Conservation (phyloP, 2,888 invertebrate genomes). For the Standfussiana lucernea region DNA sequence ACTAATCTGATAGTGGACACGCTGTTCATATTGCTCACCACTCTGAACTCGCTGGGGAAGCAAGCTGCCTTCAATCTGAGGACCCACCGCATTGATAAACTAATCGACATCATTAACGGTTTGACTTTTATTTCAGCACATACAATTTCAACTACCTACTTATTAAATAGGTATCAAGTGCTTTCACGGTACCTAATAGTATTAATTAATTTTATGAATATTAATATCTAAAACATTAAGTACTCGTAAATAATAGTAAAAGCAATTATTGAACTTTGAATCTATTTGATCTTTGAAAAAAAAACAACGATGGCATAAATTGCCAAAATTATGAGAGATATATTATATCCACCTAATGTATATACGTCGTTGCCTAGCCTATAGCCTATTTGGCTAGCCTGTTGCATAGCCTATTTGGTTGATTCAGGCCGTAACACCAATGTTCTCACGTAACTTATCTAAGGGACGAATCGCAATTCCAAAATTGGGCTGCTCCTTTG, state of each 20-base stretch:
- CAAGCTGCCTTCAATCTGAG: conserved; percentile 80
- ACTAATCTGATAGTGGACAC: conserved; percentile 80
- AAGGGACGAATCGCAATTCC: background rate
- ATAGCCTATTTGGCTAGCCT: too few species aligned
- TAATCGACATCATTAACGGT: conserved; percentile 80
- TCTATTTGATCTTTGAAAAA: background rate
- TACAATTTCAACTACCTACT: background rate
- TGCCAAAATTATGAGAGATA: background rate
- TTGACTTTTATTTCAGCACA: background rate
- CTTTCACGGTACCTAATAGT: background rate
- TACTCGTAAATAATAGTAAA: background rate
- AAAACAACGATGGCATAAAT: background rate
- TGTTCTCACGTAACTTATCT: background rate
- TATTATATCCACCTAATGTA: background rate
- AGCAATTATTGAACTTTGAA: background rate
- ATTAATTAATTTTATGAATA: too few species aligned
- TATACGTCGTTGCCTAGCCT: background rate
- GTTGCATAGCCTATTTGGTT: too few species aligned
- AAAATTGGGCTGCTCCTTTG: background rate
- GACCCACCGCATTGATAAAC: conserved; percentile 75
- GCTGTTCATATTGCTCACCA: conserved; percentile 83
- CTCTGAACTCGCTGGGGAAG: conserved; percentile 80
- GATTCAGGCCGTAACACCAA: too few species aligned
- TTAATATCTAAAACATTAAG: too few species aligned
- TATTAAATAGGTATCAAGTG: background rate